Percentiles rank a stretch among this genome's conserved stretches.
These are phyloP conservation scores for Pseudocheirus occidentalis DNA, from an alignment of 2,797 vertebrate species.

Conservation along the genomic window DNA sequence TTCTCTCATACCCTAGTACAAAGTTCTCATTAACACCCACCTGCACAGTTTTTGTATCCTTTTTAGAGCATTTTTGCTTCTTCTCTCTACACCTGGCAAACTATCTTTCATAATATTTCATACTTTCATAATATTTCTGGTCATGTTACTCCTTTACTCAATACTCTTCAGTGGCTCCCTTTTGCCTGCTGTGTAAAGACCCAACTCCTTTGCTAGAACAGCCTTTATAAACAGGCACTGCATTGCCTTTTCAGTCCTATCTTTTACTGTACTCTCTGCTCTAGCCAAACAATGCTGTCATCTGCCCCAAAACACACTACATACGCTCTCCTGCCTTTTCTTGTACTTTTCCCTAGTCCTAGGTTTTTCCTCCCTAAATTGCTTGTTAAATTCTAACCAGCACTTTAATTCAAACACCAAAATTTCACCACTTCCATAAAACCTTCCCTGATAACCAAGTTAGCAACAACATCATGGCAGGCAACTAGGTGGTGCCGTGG, in stretches of 20 bases:
- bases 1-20: background rate
- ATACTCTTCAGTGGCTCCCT: background rate
- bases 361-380: background rate
- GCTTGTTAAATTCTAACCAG: background rate
- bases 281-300: background rate
- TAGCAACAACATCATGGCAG: background rate
- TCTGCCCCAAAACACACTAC: background rate
- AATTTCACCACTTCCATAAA: background rate
- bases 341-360: background rate
- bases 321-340: background rate
- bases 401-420: background rate
- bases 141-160: background rate
- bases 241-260: background rate
- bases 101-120: too few relatives aligned
- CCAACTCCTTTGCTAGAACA: background rate
- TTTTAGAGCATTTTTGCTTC: background rate
- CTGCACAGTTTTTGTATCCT: too few relatives aligned
- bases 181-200: background rate
- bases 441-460: background rate
- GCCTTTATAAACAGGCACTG: background rate
- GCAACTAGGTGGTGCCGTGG: background rate
- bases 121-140: background rate
- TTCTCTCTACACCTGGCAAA: background rate
- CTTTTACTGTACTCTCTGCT: background rate
- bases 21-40: background rate